Evolutionary conservation across 2,113 vertebrate genomes (phyloP).

Genomic region (Hymenochirus boettgeri): DNA sequence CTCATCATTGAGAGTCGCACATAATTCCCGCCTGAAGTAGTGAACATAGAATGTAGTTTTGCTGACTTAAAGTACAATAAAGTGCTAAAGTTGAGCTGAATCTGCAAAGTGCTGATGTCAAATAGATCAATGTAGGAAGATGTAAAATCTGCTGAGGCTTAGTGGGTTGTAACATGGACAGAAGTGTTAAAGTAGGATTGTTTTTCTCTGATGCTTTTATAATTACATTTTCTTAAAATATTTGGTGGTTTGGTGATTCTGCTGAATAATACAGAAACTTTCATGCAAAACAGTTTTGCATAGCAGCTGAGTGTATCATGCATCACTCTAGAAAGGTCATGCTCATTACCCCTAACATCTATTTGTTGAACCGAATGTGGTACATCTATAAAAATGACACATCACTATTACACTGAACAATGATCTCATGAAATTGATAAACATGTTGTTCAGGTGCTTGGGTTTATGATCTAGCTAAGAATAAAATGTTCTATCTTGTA

Average conservation of each 20-base stretch:
- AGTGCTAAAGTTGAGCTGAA: constrained; percentile 17
- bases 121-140: constrained; percentile 17
- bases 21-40: constrained; percentile 18
- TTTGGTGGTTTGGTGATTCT: not conserved
- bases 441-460: no score
- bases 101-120: constrained; percentile 13
- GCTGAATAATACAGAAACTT: not conserved
- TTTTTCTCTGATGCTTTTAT: constrained; percentile 6
- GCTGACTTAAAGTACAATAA: constrained; percentile 20
- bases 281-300: no score
- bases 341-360: no score
- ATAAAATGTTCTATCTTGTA: no score
- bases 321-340: no score
- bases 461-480: no score
- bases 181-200: constrained; percentile 4
- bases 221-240: constrained; percentile 17
- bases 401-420: no score
- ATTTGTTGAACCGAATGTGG: no score
- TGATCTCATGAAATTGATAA: no score
- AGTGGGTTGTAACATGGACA: constrained; percentile 2
- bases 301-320: no score
- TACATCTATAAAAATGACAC: no score
- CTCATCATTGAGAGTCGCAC: not conserved
- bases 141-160: constrained; percentile 33
- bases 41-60: not conserved